phyloP scores from a whole-genome alignment of 2,797 vertebrate species.

The Semotilus atromaculatus region DNA sequence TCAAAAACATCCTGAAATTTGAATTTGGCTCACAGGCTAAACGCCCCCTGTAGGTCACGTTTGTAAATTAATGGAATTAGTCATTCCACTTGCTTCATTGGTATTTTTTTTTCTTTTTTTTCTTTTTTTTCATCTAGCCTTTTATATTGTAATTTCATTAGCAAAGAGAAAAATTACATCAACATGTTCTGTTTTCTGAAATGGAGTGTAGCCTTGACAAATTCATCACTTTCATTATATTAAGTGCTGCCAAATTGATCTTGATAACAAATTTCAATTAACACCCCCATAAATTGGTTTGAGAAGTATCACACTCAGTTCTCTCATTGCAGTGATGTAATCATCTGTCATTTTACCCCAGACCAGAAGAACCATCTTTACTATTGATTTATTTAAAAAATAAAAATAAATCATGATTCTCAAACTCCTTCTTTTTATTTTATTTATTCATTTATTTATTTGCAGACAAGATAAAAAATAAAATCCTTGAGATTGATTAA shows the following conservation, averaged over 20 bases:
- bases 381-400: background rate
- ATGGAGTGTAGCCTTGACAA: slow-evolving; percentile 65
- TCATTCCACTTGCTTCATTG: background rate
- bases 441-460: background rate
- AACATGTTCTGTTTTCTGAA: slow-evolving; percentile 56
- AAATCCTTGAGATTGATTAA: slow-evolving; percentile 1
- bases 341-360: slow-evolving; percentile 44
- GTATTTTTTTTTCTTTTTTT: slow-evolving; percentile 31
- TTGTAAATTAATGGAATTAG: background rate
- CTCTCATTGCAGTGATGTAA: slow-evolving; percentile 67
- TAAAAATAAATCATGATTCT: background rate
- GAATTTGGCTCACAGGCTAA: background rate
- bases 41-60: background rate
- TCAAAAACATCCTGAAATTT: slow-evolving; percentile 10
- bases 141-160: slow-evolving; percentile 48
- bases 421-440: background rate
- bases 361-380: slow-evolving; percentile 5
- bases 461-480: background rate
- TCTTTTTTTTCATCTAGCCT: slow-evolving; percentile 34
- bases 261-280: slow-evolving; percentile 81
- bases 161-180: slow-evolving; percentile 52
- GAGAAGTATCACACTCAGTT: slow-evolving; percentile 68
- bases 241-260: slow-evolving; percentile 77
- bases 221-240: slow-evolving; percentile 70
- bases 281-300: slow-evolving; percentile 71